A percentile compares a stretch with the other conserved stretches of the same genome.
Conservation (phyloP, 2,797 vertebrate genomes). For the Rhabdomys pumilio region DNA sequence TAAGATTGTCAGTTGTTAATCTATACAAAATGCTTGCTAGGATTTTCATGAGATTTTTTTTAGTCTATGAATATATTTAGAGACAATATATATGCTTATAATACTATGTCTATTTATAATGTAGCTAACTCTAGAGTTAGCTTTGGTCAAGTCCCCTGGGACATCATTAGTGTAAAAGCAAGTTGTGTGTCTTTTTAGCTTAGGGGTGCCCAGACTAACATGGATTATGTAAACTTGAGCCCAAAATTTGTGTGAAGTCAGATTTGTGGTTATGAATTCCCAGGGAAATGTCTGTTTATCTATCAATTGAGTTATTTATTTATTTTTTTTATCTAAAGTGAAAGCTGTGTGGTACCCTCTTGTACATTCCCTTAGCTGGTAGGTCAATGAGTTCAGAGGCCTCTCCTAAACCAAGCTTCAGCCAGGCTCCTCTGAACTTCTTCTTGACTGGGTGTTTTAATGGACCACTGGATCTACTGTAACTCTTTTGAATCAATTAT, state of each 20-base stretch:
- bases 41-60: background rate
- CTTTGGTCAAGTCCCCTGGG: background rate
- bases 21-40: background rate
- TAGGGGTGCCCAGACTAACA: conserved; percentile 4
- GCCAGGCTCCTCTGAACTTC: background rate
- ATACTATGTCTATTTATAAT: conserved; percentile 31
- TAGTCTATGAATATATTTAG: conserved; percentile 30
- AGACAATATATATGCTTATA: conserved; percentile 9
- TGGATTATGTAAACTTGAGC: conserved; percentile 54
- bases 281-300: conserved; percentile 24
- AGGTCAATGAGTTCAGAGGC: background rate
- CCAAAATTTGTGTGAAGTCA: conserved; percentile 32
- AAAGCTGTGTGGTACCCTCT: background rate
- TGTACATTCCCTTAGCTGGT: background rate
- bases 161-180: conserved; percentile 58
- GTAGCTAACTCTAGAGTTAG: background rate
- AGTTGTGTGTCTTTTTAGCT: conserved; percentile 25
- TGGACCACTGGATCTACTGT: background rate
- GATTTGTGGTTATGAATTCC: conserved; percentile 43
- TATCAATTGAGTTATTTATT: background rate
- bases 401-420: background rate
- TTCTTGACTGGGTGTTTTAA: background rate
- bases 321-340: background rate
- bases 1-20: background rate
- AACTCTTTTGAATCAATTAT: background rate